Percentiles rank a stretch among this genome's conserved stretches.
phyloP scores from a whole-genome alignment of 2,113 vertebrate genomes.

The Ia io region DNA sequence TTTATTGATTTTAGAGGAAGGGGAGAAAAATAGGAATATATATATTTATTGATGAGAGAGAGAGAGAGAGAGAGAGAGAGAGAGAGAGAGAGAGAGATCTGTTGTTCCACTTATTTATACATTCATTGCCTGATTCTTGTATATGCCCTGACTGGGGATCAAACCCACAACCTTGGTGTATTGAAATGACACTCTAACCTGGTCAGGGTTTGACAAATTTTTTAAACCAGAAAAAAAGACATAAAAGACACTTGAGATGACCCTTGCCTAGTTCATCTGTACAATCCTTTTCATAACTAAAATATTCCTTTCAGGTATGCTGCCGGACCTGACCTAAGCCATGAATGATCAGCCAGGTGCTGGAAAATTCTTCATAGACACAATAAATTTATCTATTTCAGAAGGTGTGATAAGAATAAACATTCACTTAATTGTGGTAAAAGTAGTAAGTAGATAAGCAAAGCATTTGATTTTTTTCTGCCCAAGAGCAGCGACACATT shows the following conservation, averaged over 20 bases:
- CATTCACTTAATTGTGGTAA: slow-evolving; percentile 24
- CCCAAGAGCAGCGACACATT: slow-evolving; percentile 37
- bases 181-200: not conserved
- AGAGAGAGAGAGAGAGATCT: not conserved
- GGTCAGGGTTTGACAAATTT: not conserved
- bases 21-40: too few species aligned
- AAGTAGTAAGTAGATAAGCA: slow-evolving; percentile 27
- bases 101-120: not conserved
- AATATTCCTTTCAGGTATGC: not conserved
- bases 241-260: not conserved
- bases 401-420: slow-evolving; percentile 59
- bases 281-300: not conserved
- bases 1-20: not conserved
- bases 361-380: slow-evolving; percentile 20
- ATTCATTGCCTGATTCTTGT: not conserved
- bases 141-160: not conserved
- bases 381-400: slow-evolving; percentile 59
- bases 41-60: not conserved
- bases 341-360: not conserved
- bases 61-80: too few species aligned
- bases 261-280: not conserved
- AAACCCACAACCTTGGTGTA: not conserved
- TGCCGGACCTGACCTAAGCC: not conserved
- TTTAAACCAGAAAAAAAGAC: not conserved
- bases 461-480: slow-evolving; percentile 34